A percentile compares a stretch with the other conserved stretches of the same genome.
Conservation (phyloP, 2,888 invertebrate species). For the Ormyrus rosae region DNA sequence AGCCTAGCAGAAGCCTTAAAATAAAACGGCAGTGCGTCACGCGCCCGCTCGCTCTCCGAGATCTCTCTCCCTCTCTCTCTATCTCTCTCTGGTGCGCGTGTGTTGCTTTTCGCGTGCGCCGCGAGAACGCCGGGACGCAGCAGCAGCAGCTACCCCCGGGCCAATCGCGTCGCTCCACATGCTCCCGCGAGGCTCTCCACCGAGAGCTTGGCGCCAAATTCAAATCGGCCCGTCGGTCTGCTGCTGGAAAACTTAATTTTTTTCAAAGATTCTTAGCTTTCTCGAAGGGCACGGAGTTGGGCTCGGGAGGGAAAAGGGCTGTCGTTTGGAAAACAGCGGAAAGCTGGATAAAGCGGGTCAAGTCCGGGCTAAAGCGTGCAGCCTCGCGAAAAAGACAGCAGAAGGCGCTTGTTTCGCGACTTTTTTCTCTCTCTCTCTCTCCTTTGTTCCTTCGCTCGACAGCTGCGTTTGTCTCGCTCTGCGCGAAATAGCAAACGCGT, state of each 20-base stretch:
- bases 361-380: not conserved
- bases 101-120: too few relatives aligned
- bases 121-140: slow-evolving; percentile 24
- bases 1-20: slow-evolving; percentile 72
- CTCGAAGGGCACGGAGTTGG: not conserved
- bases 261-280: too few relatives aligned
- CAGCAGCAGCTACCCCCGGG: slow-evolving; percentile 58
- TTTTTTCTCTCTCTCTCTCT: slow-evolving; percentile 15
- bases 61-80: too few relatives aligned
- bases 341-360: not conserved
- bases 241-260: too few relatives aligned
- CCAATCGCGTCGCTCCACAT: slow-evolving; percentile 78
- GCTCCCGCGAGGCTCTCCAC: slow-evolving; percentile 63
- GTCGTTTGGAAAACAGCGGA: too few relatives aligned
- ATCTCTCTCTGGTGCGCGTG: too few relatives aligned
- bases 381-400: not conserved
- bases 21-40: slow-evolving; percentile 70
- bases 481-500: not conserved
- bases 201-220: slow-evolving; percentile 32
- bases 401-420: slow-evolving; percentile 19
- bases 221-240: not conserved
- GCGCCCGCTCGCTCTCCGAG: slow-evolving; percentile 59
- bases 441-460: not conserved
- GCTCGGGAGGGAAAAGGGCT: not conserved
- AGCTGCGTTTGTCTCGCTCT: not conserved